Conservation (phyloP, 2,113 vertebrate species). For the Xiphorhynchus elegans region DNA sequence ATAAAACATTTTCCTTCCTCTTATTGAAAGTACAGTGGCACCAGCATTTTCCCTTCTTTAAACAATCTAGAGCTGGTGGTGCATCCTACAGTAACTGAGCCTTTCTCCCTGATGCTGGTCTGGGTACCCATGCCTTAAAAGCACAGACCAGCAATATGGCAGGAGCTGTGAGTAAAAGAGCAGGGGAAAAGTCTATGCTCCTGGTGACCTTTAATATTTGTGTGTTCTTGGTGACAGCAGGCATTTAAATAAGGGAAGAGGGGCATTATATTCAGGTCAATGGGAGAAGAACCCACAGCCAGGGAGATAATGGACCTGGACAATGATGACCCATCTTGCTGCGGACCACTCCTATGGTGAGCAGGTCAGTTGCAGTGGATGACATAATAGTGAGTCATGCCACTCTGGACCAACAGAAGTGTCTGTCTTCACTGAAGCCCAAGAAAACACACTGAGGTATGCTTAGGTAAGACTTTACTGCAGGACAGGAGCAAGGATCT, state of each 20-base stretch:
- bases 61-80: not conserved
- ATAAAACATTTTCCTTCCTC: not conserved
- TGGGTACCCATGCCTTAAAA: not conserved
- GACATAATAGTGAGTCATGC: not conserved
- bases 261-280: not conserved
- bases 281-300: not conserved
- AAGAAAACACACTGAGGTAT: not conserved
- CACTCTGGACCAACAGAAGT: not conserved
- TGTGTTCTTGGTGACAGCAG: not conserved
- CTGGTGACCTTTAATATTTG: not conserved
- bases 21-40: not conserved
- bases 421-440: not conserved
- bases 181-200: not conserved
- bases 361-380: not conserved
- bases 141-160: not conserved
- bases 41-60: not conserved
- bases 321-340: not conserved
- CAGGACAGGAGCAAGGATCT: not conserved
- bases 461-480: not conserved
- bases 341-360: not conserved
- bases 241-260: not conserved
- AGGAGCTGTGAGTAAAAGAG: not conserved
- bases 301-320: not conserved
- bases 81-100: not conserved
- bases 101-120: not conserved